These are phyloP conservation scores for Myocastor coypus DNA, from an alignment of 2,113 vertebrate genomes.

Conservation along the genomic window DNA sequence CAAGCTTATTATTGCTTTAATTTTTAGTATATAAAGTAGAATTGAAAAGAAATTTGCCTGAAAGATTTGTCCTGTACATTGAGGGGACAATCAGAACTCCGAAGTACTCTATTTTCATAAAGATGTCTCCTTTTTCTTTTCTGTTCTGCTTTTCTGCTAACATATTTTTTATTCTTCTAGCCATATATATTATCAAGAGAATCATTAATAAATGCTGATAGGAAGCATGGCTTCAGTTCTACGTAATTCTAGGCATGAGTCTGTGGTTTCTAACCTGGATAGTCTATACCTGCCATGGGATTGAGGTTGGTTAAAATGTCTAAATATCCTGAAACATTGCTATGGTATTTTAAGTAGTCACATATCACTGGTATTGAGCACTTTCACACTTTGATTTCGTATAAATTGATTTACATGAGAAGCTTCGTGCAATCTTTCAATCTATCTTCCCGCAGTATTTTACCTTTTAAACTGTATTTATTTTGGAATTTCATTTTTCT, in stretches of 20 bases:
- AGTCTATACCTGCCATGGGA: neutral
- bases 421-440: neutral
- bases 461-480: constrained; percentile 14
- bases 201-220: constrained; percentile 29
- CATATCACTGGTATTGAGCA: neutral
- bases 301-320: neutral
- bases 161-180: constrained; percentile 48
- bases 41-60: neutral
- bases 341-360: neutral
- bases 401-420: neutral
- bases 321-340: neutral
- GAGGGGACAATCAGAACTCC: constrained; percentile 37
- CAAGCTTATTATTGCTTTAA: neutral
- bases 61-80: neutral
- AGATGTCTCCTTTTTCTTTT: neutral
- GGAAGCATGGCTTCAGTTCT: neutral
- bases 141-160: constrained; percentile 9
- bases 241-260: neutral
- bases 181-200: constrained; percentile 24
- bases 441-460: constrained; percentile 29
- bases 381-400: constrained; percentile 11
- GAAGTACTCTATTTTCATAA: neutral
- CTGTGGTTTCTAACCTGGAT: neutral
- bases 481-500: constrained; percentile 52
- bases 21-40: constrained; percentile 23